phyloP scores from a whole-genome alignment of 2,113 vertebrate species.

The Colinus virginianus region DNA sequence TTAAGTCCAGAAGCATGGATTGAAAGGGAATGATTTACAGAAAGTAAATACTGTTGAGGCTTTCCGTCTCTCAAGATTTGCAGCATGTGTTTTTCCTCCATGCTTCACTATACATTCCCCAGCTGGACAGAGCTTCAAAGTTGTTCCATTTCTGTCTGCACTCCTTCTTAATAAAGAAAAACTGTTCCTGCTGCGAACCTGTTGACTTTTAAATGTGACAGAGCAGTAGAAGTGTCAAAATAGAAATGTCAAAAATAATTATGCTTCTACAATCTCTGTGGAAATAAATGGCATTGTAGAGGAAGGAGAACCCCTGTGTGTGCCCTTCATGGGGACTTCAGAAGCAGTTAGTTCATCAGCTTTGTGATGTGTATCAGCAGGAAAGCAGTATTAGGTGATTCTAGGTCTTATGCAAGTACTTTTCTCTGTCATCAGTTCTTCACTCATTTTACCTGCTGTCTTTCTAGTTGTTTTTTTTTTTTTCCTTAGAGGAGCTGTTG shows the following conservation, averaged over 20 bases:
- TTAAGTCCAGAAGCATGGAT: background rate
- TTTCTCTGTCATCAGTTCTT: background rate
- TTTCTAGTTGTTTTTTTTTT: accelerated
- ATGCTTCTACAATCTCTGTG: background rate
- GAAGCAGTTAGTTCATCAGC: background rate
- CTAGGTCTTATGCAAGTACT: background rate
- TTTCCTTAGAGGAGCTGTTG: background rate
- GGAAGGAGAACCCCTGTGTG: background rate
- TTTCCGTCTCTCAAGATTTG: background rate
- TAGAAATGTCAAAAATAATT: background rate
- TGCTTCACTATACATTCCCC: background rate
- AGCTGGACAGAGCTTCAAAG: background rate
- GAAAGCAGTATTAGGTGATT: background rate
- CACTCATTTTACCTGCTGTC: background rate
- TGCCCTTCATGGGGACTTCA: background rate
- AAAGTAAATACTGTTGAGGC: background rate
- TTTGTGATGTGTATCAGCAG: background rate
- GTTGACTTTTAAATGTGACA: background rate
- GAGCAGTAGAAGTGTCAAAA: background rate
- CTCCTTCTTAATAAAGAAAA: background rate
- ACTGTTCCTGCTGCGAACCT: background rate
- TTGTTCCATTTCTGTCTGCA: background rate
- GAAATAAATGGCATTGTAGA: background rate
- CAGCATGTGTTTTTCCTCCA: background rate
- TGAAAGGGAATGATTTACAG: background rate